These are phyloP conservation scores for Polyergus mexicanus DNA, from an alignment of 1,140 invertebrate genomes.

Conservation along the genomic window DNA sequence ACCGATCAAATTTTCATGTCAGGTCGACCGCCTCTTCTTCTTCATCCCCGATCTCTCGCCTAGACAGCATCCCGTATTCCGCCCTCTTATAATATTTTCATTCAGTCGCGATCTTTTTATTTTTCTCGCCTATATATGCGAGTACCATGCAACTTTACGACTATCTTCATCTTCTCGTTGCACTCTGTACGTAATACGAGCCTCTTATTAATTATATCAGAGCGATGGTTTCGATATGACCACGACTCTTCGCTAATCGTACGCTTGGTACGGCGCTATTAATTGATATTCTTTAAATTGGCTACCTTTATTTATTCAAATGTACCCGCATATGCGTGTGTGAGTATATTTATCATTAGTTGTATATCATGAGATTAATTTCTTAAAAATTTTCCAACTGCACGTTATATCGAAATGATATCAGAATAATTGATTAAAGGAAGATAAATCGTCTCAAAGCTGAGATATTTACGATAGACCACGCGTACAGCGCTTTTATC, in stretches of 20 bases:
- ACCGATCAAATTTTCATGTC: background rate
- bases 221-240: background rate
- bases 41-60: background rate
- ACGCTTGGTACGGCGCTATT: conserved; percentile 28
- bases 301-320: background rate
- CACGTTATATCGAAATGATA: too few species aligned
- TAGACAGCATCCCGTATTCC: background rate
- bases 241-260: conserved; percentile 52
- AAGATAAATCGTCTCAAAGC: too few species aligned
- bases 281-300: conserved; percentile 49
- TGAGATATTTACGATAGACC: background rate
- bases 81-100: background rate
- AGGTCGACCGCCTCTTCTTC: background rate
- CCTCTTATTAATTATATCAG: conserved; percentile 57
- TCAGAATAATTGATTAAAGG: too few species aligned
- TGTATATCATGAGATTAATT: too few species aligned
- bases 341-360: background rate
- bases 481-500: background rate
- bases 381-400: too few species aligned
- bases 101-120: conserved; percentile 5
- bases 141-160: background rate
- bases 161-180: conserved; percentile 7
- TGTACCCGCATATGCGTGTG: background rate
- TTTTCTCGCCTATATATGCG: background rate
- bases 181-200: conserved; percentile 7